phyloP scores from a whole-genome alignment of 2,888 invertebrate species.

The Acanthosoma haemorrhoidale region DNA sequence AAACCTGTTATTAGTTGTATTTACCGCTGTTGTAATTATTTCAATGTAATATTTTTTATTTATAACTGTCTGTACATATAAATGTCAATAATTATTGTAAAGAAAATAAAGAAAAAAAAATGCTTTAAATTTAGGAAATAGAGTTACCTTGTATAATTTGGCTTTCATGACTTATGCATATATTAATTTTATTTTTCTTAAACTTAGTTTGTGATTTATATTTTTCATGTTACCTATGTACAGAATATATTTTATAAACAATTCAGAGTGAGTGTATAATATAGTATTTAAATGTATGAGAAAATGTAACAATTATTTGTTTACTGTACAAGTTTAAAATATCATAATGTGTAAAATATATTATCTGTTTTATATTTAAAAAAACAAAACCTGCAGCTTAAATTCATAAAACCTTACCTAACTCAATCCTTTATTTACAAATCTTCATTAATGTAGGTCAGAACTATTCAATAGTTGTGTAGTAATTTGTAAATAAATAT shows the following conservation, averaged over 20 bases:
- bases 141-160: slow-evolving; percentile 36
- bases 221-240: slow-evolving; percentile 41
- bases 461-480: too few relatives aligned
- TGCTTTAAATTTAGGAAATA: slow-evolving; percentile 37
- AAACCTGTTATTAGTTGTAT: slow-evolving; percentile 21
- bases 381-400: too few relatives aligned
- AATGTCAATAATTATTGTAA: slow-evolving; percentile 27
- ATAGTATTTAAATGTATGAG: slow-evolving; percentile 37
- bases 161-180: slow-evolving; percentile 31
- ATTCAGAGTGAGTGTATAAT: slow-evolving; percentile 38
- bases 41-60: slow-evolving; percentile 23
- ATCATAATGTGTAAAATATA: slow-evolving; percentile 27
- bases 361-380: slow-evolving; percentile 18
- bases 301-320: slow-evolving; percentile 38
- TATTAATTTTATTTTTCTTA: slow-evolving; percentile 33
- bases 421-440: too few relatives aligned
- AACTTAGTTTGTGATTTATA: slow-evolving; percentile 37
- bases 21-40: slow-evolving; percentile 19
- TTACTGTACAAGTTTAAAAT: slow-evolving; percentile 38
- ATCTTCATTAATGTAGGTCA: too few relatives aligned
- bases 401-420: too few relatives aligned
- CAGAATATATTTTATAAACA: slow-evolving; percentile 39
- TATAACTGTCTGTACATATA: slow-evolving; percentile 28
- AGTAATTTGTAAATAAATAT: too few relatives aligned
- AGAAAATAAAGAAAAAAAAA: slow-evolving; percentile 27